phyloP scores from a whole-genome alignment of 1,140 invertebrate genomes.

The Ruditapes philippinarum region DNA sequence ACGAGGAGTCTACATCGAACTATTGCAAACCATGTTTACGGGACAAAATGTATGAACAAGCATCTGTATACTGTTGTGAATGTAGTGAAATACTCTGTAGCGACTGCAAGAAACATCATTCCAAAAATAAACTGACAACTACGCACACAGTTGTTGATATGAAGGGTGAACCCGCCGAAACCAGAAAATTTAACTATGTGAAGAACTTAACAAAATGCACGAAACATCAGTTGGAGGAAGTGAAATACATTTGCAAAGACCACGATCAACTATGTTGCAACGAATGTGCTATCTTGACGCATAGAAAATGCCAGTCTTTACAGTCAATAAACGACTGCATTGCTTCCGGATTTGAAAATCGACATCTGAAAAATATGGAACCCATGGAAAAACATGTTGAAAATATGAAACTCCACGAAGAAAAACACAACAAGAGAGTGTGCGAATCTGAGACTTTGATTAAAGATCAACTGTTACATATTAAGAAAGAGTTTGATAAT shows the following conservation, averaged over 20 bases:
- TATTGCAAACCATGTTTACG: conserved; percentile 14
- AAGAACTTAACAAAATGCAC: not conserved
- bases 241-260: conserved; percentile 20
- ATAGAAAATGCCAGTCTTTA: conserved; percentile 2
- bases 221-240: not conserved
- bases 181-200: not conserved
- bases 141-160: not conserved
- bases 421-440: not conserved
- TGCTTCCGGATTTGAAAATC: not conserved
- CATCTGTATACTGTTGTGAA: not conserved
- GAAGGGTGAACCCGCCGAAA: not conserved
- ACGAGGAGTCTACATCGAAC: too few species aligned
- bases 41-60: not conserved
- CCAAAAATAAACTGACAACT: not conserved
- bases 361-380: not conserved
- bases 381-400: not conserved
- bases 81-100: conserved; percentile 1
- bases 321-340: not conserved
- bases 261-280: conserved; percentile 32
- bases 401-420: not conserved
- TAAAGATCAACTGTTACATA: not conserved
- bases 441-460: not conserved
- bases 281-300: not conserved
- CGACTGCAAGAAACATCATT: not conserved
- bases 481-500: not conserved